phyloP scores from a whole-genome alignment of 2,113 vertebrate species.

The Cebus imitator region DNA sequence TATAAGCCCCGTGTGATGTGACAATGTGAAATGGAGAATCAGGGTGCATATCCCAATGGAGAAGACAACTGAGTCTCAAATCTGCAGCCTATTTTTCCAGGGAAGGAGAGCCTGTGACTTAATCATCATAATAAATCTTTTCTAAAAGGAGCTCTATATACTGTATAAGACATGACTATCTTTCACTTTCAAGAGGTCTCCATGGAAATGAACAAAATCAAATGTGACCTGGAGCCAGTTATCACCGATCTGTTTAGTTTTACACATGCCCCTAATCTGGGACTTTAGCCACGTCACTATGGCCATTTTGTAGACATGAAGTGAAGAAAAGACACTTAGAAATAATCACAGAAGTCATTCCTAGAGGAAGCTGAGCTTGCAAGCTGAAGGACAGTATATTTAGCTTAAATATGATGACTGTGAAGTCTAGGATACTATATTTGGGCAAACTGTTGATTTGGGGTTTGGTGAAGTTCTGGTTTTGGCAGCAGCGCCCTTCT shows the following conservation, averaged over 20 bases:
- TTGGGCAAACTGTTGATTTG: constrained; percentile 65
- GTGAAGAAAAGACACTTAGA: background rate
- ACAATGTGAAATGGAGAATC: background rate
- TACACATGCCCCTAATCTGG: background rate
- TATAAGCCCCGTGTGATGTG: background rate
- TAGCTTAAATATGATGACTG: constrained; percentile 19
- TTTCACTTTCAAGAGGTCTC: background rate
- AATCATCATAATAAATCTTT: background rate
- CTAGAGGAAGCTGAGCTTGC: background rate
- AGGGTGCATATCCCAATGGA: background rate
- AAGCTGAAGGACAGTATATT: constrained; percentile 43
- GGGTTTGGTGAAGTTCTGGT: constrained; percentile 48
- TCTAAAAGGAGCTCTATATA: background rate
- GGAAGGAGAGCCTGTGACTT: background rate
- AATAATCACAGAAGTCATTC: constrained; percentile 28
- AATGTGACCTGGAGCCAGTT: background rate
- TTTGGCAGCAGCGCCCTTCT: background rate
- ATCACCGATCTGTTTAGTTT: background rate
- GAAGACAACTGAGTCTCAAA: background rate
- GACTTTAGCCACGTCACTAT: background rate
- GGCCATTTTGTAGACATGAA: constrained; percentile 4
- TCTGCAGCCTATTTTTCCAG: background rate
- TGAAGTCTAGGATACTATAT: constrained; percentile 52
- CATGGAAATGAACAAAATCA: constrained; percentile 33
- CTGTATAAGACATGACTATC: background rate